A percentile compares a stretch with the other conserved stretches of the same genome.
Conservation (phyloP, 2,113 vertebrate genomes). For the Diphyllodes magnificus region DNA sequence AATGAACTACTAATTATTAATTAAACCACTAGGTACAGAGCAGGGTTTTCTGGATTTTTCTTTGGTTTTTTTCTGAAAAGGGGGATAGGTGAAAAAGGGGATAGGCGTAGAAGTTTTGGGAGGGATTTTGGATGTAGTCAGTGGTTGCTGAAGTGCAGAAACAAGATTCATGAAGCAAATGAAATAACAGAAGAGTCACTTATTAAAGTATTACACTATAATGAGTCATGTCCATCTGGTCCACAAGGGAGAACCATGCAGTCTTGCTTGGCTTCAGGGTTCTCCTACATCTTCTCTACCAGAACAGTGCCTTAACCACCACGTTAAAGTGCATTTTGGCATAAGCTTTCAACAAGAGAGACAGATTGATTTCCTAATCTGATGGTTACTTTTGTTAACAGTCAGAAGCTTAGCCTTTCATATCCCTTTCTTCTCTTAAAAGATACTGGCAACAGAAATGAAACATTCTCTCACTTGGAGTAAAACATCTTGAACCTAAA, state of each 20-base stretch:
- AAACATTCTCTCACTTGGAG: background rate
- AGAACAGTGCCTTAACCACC: background rate
- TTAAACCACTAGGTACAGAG: background rate
- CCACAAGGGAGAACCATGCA: background rate
- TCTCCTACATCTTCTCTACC: background rate
- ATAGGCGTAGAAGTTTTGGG: background rate
- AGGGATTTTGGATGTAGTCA: background rate
- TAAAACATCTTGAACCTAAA: background rate
- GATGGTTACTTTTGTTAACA: background rate
- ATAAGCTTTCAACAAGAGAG: background rate
- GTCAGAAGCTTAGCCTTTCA: background rate
- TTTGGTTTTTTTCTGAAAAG: background rate
- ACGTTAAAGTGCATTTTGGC: background rate
- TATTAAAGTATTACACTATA: background rate
- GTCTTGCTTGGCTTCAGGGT: background rate
- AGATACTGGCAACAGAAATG: background rate
- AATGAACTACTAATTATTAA: background rate
- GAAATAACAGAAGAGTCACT: background rate
- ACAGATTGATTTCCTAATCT: background rate
- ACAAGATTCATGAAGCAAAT: background rate
- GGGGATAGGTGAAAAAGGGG: background rate
- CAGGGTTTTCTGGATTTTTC: background rate
- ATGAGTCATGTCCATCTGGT: background rate
- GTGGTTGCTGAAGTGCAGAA: background rate
- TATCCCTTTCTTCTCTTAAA: background rate